Evolutionary conservation across 1,140 invertebrate genomes (phyloP).

Genomic region (Condylostylus longicornis): DNA sequence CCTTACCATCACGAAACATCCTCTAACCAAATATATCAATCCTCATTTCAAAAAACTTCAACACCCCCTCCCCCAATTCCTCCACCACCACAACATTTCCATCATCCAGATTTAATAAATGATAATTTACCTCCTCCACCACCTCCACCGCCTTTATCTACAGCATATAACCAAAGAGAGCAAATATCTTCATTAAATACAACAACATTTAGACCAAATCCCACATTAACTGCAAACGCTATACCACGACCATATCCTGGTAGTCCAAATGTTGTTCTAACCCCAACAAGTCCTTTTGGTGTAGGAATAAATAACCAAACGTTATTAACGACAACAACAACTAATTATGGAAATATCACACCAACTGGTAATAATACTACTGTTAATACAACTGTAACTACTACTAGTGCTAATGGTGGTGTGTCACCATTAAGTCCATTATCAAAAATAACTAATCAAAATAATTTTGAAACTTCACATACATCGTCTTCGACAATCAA

Average conservation of each 20-base stretch:
- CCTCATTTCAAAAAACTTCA: slow-evolving; percentile 4
- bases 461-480: slow-evolving; percentile 22
- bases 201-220: slow-evolving; percentile 28
- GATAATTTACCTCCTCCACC: slow-evolving; percentile 23
- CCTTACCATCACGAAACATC: slow-evolving; percentile 27
- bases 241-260: slow-evolving; percentile 30
- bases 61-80: slow-evolving; percentile 11
- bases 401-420: neutral
- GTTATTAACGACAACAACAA: no score
- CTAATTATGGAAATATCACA: slow-evolving; percentile 6
- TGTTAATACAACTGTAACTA: neutral
- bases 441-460: slow-evolving; percentile 26
- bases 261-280: slow-evolving; percentile 17
- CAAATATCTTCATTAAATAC: slow-evolving; percentile 31
- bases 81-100: slow-evolving; percentile 9
- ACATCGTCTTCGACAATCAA: slow-evolving; percentile 12
- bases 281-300: no score
- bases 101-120: slow-evolving; percentile 14
- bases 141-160: slow-evolving; percentile 26
- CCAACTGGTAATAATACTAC: slow-evolving; percentile 8
- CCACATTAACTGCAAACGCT: slow-evolving; percentile 31
- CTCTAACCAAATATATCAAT: slow-evolving; percentile 3
- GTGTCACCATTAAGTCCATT: slow-evolving; percentile 8
- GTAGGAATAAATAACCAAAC: no score
- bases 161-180: no score